These are phyloP conservation scores for Nipponia nippon DNA, from an alignment of 2,113 vertebrate genomes.

Conservation along the genomic window DNA sequence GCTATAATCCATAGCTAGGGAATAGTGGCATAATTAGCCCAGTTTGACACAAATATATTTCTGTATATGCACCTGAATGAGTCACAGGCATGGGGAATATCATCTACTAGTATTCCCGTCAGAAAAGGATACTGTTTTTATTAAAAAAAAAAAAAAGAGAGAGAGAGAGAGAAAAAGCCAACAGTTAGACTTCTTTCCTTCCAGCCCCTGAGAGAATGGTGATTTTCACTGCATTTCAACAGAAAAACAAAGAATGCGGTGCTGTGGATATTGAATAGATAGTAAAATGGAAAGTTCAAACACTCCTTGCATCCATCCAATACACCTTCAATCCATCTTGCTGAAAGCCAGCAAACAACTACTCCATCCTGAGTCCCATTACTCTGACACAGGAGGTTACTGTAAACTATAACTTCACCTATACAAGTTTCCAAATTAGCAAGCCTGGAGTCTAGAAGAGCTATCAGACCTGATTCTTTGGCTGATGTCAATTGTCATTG, in stretches of 20 bases:
- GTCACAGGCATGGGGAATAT: not conserved
- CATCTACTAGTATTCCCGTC: not conserved
- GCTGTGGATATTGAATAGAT: not conserved
- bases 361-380: not conserved
- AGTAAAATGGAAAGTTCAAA: not conserved
- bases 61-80: not conserved
- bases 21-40: constrained; percentile 12
- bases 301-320: not conserved
- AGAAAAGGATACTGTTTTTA: not conserved
- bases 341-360: not conserved
- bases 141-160: not conserved
- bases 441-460: not conserved
- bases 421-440: not conserved
- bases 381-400: not conserved
- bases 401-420: not conserved
- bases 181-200: not conserved
- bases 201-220: not conserved
- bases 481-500: not conserved
- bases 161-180: not conserved
- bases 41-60: not conserved
- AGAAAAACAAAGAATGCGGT: not conserved
- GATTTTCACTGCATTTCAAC: not conserved
- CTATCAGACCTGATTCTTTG: not conserved
- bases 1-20: not conserved
- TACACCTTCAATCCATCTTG: not conserved